These are phyloP conservation scores for Notothenia rossii DNA, from an alignment of 2,113 vertebrate species.

Conservation along the genomic window DNA sequence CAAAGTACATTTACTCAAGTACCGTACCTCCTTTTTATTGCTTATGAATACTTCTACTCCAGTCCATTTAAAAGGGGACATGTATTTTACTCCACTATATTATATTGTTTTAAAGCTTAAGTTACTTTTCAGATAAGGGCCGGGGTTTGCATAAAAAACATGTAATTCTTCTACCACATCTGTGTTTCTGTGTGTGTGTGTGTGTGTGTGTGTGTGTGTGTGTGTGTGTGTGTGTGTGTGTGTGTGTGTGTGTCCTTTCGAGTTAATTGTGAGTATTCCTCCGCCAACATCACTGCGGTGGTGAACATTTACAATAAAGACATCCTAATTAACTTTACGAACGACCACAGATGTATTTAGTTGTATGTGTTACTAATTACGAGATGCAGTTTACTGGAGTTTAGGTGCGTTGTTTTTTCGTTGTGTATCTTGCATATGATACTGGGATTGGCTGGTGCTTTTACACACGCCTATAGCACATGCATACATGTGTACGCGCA, in stretches of 20 bases:
- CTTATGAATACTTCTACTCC: no score
- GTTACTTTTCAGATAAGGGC: no score
- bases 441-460: not conserved
- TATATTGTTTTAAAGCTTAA: no score
- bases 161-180: no score
- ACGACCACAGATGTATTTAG: not conserved
- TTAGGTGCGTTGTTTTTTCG: slow-evolving; percentile 1
- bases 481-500: slow-evolving; percentile 14
- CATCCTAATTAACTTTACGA: not conserved
- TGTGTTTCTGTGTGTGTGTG: not conserved
- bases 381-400: not conserved
- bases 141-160: no score
- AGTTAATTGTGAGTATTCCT: slow-evolving; percentile 2
- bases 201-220: not conserved
- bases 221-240: not conserved
- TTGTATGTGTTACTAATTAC: not conserved
- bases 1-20: no score
- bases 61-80: no score
- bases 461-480: slow-evolving; percentile 2
- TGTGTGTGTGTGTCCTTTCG: not conserved
- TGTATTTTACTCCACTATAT: no score
- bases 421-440: not conserved
- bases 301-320: no score
- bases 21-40: no score
- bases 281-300: not conserved